phyloP scores from a whole-genome alignment of 2,888 invertebrate species.

The Spodoptera picta region DNA sequence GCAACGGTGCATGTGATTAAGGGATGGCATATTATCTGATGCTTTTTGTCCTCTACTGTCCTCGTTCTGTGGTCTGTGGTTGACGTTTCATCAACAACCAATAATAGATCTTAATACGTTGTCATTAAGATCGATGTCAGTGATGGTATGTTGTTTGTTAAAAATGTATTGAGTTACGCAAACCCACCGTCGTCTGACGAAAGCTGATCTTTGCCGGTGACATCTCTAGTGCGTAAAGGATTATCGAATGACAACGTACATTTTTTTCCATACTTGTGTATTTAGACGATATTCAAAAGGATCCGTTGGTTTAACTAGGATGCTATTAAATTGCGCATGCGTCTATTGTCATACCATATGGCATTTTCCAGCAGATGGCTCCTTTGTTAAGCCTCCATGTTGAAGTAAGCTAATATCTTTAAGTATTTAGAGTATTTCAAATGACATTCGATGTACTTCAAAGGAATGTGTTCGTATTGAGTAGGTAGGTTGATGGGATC shows the following conservation, averaged over 20 bases:
- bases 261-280: slow-evolving; percentile 77
- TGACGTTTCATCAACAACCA: slow-evolving; percentile 62
- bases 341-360: slow-evolving; percentile 85
- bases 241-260: slow-evolving; percentile 86
- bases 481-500: slow-evolving; percentile 30
- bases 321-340: slow-evolving; percentile 88
- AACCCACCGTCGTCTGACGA: slow-evolving; percentile 83
- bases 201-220: slow-evolving; percentile 87
- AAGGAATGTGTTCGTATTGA: slow-evolving; percentile 41
- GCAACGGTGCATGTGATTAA: slow-evolving; percentile 88
- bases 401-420: slow-evolving; percentile 71
- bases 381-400: slow-evolving; percentile 74
- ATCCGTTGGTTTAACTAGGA: slow-evolving; percentile 81
- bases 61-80: slow-evolving; percentile 86
- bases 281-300: slow-evolving; percentile 78
- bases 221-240: slow-evolving; percentile 87
- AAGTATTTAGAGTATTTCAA: slow-evolving; percentile 60
- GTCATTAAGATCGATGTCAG: slow-evolving; percentile 61
- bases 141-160: slow-evolving; percentile 46
- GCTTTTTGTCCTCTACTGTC: slow-evolving; percentile 82
- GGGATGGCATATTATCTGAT: slow-evolving; percentile 86
- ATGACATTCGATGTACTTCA: slow-evolving; percentile 50
- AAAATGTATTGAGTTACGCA: slow-evolving; percentile 87
- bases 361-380: slow-evolving; percentile 85
- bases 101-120: slow-evolving; percentile 67